Evolutionary conservation across 2,797 vertebrate genomes (phyloP).

Genomic region (Hipposideros larvatus): DNA sequence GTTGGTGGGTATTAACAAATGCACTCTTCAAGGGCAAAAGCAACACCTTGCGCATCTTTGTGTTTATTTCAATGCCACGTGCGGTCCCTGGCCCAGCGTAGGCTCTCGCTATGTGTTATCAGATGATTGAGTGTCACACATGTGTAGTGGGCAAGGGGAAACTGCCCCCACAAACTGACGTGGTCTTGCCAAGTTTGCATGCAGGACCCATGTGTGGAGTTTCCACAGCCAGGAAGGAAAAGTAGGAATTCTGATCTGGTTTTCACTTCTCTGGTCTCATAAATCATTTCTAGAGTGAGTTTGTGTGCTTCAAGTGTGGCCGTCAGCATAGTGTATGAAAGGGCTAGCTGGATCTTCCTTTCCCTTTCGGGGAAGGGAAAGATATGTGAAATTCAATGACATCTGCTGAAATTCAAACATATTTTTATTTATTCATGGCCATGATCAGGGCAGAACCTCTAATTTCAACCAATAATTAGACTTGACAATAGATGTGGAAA

Average conservation of each 20-base stretch:
- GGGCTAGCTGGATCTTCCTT: constrained; percentile 52
- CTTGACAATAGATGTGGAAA: constrained; percentile 85
- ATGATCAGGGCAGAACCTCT: constrained; percentile 84
- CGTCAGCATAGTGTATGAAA: neutral
- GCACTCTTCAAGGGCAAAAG: neutral
- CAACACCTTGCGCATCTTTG: neutral
- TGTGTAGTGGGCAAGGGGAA: neutral
- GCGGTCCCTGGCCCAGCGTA: neutral
- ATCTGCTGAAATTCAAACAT: constrained; percentile 85
- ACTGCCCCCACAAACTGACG: neutral
- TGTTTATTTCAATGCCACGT: neutral
- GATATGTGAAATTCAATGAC: constrained; percentile 76
- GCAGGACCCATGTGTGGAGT: neutral
- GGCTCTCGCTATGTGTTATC: neutral
- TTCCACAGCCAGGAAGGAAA: neutral
- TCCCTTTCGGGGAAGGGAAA: constrained; percentile 71
- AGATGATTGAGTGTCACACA: neutral
- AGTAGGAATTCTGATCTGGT: neutral
- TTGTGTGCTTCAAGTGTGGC: neutral
- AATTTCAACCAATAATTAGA: constrained; percentile 85
- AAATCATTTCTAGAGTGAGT: neutral
- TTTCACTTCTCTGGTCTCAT: neutral
- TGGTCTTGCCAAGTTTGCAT: neutral
- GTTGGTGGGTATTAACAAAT: neutral
- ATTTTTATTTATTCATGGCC: constrained; percentile 86